Evolutionary conservation across 1,140 invertebrate genomes (phyloP).

Genomic region (Cyclina sinensis): DNA sequence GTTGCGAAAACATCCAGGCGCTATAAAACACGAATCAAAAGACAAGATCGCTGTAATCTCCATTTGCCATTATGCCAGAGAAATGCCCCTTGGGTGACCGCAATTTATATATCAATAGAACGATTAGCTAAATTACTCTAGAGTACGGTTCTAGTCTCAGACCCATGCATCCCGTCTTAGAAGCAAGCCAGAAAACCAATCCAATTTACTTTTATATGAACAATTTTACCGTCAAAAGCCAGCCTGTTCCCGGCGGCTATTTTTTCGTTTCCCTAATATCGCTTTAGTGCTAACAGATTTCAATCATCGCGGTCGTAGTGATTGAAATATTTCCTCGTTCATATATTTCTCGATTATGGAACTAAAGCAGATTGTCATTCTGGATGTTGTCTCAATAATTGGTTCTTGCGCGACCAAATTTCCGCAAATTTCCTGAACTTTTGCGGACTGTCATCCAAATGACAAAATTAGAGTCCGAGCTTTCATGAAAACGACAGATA

Average conservation of each 20-base stretch:
- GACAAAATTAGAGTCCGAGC: constrained; percentile 38
- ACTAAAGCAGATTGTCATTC: constrained; percentile 45
- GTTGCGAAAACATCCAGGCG: no score
- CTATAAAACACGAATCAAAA: no score
- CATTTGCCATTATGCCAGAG: background rate
- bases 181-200: constrained; percentile 19
- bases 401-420: constrained; percentile 55
- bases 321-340: constrained; percentile 47
- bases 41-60: background rate
- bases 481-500: constrained; percentile 35
- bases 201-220: constrained; percentile 67
- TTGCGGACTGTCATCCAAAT: background rate
- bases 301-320: constrained; percentile 7
- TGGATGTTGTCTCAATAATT: constrained; percentile 12
- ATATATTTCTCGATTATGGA: constrained; percentile 59
- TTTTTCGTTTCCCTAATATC: constrained; percentile 62
- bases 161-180: background rate
- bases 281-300: constrained; percentile 55
- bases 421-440: constrained; percentile 59
- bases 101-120: constrained; percentile 43
- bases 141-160: constrained; percentile 16
- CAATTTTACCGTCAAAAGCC: constrained; percentile 66
- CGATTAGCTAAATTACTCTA: constrained; percentile 57
- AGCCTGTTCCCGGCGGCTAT: constrained; percentile 39
- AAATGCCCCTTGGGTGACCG: background rate